phyloP scores from a whole-genome alignment of 2,888 invertebrate species.

The Tubulanus polymorphus region DNA sequence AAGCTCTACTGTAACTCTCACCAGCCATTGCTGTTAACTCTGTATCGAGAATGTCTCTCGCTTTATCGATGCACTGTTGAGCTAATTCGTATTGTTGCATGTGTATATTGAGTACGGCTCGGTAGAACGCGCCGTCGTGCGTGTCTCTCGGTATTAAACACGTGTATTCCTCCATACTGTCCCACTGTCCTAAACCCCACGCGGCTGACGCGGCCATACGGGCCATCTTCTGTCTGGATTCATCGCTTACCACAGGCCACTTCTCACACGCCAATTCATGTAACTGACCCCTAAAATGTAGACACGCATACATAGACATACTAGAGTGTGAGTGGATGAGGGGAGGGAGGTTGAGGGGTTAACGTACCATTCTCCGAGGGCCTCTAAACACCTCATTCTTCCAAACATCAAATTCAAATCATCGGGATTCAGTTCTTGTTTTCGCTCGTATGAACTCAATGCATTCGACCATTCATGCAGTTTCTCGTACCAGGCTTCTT shows the following conservation, averaged over 20 bases:
- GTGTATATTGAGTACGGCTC: constrained; percentile 71
- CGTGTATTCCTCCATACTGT: constrained; percentile 87
- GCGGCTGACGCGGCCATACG: constrained; percentile 86
- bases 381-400: constrained; percentile 93
- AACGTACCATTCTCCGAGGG: constrained; percentile 92
- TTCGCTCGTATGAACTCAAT: constrained; percentile 76
- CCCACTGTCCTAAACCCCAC: constrained; percentile 93
- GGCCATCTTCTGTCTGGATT: constrained; percentile 63
- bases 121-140: constrained; percentile 92
- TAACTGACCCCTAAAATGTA: constrained; percentile 63
- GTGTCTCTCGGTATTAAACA: constrained; percentile 84
- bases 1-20: constrained; percentile 52
- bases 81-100: constrained; percentile 39
- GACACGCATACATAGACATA: too few relatives aligned
- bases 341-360: too few relatives aligned
- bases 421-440: constrained; percentile 57
- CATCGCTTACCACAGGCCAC: constrained; percentile 65
- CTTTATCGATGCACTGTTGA: constrained; percentile 76
- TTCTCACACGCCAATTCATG: constrained; percentile 75
- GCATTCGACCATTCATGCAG: constrained; percentile 99
- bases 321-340: background rate
- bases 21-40: constrained; percentile 84
- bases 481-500: constrained; percentile 98
- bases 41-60: constrained; percentile 88
- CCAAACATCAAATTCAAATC: constrained; percentile 61